phyloP scores from a whole-genome alignment of 2,888 invertebrate genomes.

The Mythimna albipuncta region DNA sequence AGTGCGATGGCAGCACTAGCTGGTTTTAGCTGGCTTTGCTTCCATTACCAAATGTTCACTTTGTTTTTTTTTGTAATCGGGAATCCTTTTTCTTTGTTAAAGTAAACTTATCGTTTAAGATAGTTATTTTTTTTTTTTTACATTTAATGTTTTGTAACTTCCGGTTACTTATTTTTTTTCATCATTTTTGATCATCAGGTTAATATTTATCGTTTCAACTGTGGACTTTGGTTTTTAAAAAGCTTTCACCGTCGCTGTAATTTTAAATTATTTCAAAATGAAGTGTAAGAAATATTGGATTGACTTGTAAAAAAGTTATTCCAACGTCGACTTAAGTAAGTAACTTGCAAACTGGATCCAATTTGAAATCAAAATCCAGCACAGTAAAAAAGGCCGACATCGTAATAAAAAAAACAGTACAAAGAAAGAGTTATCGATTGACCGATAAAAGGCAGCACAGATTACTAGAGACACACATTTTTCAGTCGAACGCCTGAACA shows the following conservation, averaged over 20 bases:
- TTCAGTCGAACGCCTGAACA: slow-evolving; percentile 73
- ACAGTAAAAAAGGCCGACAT: background rate
- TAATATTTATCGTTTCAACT: background rate
- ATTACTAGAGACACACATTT: slow-evolving; percentile 73
- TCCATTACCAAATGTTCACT: background rate
- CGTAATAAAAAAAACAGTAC: slow-evolving; percentile 8
- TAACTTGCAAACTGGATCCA: background rate
- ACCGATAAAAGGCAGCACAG: slow-evolving; percentile 76
- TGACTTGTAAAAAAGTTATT: background rate
- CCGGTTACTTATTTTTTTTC: background rate
- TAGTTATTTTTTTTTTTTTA: too few relatives aligned
- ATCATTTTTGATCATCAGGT: background rate
- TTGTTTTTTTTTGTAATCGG: background rate
- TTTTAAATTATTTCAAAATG: too few relatives aligned
- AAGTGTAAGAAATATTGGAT: background rate
- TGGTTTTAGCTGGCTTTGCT: background rate
- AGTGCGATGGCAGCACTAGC: slow-evolving; percentile 30
- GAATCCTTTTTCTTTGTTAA: background rate
- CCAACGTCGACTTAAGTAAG: background rate
- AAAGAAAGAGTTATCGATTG: slow-evolving; percentile 72
- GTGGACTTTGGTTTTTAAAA: background rate
- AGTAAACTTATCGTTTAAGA: too few relatives aligned
- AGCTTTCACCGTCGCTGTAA: too few relatives aligned
- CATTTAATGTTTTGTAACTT: background rate
- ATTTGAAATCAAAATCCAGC: background rate